Conservation (phyloP, 2,797 vertebrate species). For the Spondyliosoma cantharus region DNA sequence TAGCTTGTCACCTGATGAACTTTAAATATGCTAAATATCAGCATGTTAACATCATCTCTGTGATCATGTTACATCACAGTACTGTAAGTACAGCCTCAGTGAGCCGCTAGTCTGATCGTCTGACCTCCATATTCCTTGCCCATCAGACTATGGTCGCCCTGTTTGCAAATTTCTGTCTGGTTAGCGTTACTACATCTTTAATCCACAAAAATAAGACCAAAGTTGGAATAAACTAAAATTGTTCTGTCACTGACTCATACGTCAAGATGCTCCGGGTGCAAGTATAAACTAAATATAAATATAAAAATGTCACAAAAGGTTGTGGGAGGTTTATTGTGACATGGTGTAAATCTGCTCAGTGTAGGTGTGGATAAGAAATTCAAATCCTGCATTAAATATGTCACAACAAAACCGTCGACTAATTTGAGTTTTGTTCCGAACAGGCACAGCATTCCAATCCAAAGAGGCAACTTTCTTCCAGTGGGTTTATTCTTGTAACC, state of each 20-base stretch:
- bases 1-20: background rate
- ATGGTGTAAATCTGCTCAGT: background rate
- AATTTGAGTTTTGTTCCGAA: no score
- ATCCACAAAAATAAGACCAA: background rate
- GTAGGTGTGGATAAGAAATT: background rate
- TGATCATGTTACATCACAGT: no score
- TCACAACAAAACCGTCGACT: no score
- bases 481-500: conserved; percentile 13
- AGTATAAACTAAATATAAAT: background rate
- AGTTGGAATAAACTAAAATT: background rate
- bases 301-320: background rate
- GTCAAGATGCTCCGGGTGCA: background rate
- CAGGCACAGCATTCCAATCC: background rate
- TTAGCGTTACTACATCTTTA: no score
- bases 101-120: background rate
- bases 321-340: background rate
- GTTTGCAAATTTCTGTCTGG: no score
- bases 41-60: background rate
- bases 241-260: no score
- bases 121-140: no score
- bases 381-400: background rate
- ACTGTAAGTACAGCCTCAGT: no score
- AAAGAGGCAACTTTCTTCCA: background rate
- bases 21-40: background rate
- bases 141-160: no score